A percentile compares a stretch with the other conserved stretches of the same genome.
Conservation (phyloP, 2,113 vertebrate genomes). For the Herpailurus yagouaroundi region DNA sequence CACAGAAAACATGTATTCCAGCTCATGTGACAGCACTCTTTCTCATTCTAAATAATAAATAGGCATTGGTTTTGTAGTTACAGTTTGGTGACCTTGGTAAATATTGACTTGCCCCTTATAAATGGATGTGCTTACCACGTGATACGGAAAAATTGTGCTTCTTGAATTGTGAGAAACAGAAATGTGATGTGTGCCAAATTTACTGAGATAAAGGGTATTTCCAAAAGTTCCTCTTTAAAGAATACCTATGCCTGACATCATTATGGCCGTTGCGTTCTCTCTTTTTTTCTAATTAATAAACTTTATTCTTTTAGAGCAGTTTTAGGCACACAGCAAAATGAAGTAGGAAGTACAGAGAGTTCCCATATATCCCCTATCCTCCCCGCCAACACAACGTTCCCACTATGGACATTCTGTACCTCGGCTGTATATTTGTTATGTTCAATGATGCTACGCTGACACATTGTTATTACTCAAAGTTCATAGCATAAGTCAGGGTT, state of each 20-base stretch:
- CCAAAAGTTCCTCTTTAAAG: constrained; percentile 21
- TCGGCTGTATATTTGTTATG: background rate
- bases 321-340: background rate
- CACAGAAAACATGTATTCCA: background rate
- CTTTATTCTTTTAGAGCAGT: background rate
- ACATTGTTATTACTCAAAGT: background rate
- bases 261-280: background rate
- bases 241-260: background rate
- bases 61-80: background rate
- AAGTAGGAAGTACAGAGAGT: background rate
- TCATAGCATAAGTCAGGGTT: background rate
- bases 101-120: background rate
- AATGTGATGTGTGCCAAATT: background rate
- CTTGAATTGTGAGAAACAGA: background rate
- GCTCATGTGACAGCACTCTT: background rate
- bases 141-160: background rate
- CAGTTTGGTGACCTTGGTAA: background rate
- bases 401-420: background rate
- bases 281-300: background rate
- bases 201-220: background rate
- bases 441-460: background rate
- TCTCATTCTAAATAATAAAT: background rate
- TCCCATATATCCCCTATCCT: background rate
- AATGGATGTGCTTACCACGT: background rate
- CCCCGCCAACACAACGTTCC: background rate